phyloP scores from a whole-genome alignment of 2,113 vertebrate species.

The Apaloderma vittatum region DNA sequence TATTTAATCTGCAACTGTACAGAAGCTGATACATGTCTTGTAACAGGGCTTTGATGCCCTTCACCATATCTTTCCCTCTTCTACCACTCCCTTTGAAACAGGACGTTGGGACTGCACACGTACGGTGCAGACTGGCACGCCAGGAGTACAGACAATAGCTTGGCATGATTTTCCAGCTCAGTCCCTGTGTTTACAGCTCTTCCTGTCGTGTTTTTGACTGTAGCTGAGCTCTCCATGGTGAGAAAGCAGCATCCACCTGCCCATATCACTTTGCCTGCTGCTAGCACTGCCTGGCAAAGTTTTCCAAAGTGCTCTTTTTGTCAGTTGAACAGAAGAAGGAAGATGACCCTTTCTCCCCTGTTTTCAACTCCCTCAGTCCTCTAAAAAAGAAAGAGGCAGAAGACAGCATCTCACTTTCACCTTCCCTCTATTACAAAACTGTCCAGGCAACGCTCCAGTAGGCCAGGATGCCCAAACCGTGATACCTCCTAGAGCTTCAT shows the following conservation, averaged over 20 bases:
- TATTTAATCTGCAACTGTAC: not conserved
- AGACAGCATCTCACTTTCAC: not conserved
- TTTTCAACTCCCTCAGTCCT: not conserved
- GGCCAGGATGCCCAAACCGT: not conserved
- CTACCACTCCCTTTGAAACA: not conserved
- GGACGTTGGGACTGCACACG: not conserved
- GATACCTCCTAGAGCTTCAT: not conserved
- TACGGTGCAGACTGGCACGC: fast-evolving
- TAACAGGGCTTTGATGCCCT: not conserved
- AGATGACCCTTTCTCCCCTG: not conserved
- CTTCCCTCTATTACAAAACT: not conserved
- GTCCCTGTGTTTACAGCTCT: not conserved
- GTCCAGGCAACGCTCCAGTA: not conserved
- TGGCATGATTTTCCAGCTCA: not conserved
- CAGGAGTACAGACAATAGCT: not conserved
- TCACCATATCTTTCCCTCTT: not conserved
- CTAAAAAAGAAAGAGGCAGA: not conserved
- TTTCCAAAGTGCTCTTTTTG: not conserved
- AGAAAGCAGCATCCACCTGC: not conserved
- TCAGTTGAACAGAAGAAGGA: not conserved
- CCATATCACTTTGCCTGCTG: not conserved
- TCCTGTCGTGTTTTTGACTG: not conserved
- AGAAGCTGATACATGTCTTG: not conserved
- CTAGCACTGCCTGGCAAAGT: not conserved
- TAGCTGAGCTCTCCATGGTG: not conserved